Base-by-base conservation (phyloP, 2,888 invertebrate genomes). In the Tanytarsus gracilentus region DNA sequence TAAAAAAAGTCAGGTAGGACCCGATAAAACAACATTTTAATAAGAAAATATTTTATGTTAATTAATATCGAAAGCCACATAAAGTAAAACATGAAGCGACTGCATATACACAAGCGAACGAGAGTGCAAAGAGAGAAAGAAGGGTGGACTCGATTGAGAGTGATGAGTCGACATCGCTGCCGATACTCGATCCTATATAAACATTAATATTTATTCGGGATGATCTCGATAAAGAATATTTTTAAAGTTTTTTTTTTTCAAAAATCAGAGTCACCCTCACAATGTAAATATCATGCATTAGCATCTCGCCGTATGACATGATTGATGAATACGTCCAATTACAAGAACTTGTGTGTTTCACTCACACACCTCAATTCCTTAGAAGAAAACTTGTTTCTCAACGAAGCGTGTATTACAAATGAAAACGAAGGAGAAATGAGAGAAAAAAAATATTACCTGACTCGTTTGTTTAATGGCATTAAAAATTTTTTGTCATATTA, bases 391-490 rank as follows among this genome's bases (percentile, higher is more conserved):
- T 48, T 30, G 58, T 58, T 58, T 58, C 39, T 40, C 55, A 27
- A 39, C 26, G 40, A n/a, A 25, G 40, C 55, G 53, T 53, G 53
- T 53, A 27, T 33, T 23, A 23, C 14, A 53, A 16, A 23, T 18
- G 18, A 23, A 39, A 29, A 29, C 18, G 26, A 58, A 40, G 48
- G 40, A 40, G 58, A 58, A 55, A 33, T 21, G 18, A 27, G 44
- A 58, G 11, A 16, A 56, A 58, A 44, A 58, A 48, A 58, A 48
- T 29, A 58, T 58, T 58, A 58, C 58, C 58, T 58, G 58, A 58
- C 58, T 58, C 58, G 58, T 58, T 58, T 58, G 58, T 58, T 58
- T 58, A 58, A 58, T 58, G 48, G 48, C 58, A 58, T 58, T 44
- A 40, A 48, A 29, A 27, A 29, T 30, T 56, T 40, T 56, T 27